A percentile compares a stretch with the other conserved stretches of the same genome.
These are phyloP conservation scores for Tachystola acroxantha DNA, from an alignment of 2,888 invertebrate genomes.

Conservation along the genomic window DNA sequence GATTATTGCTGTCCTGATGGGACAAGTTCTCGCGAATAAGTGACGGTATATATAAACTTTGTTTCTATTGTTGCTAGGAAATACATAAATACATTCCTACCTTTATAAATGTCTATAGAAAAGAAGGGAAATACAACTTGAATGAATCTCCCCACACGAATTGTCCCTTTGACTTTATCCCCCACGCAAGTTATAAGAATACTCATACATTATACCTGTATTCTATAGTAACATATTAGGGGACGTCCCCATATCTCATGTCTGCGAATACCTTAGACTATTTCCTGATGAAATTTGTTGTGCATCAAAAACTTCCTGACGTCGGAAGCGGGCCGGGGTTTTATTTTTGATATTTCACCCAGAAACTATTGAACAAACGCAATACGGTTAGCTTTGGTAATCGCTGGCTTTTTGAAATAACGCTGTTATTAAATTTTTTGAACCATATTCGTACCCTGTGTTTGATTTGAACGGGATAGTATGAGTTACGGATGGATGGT, in stretches of 20 bases:
- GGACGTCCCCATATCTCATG: conserved; percentile 14
- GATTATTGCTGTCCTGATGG: too few relatives aligned
- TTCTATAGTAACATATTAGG: conserved; percentile 3
- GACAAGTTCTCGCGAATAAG: too few relatives aligned
- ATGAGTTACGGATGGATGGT: background rate
- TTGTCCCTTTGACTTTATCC: background rate
- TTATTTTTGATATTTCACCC: conserved; percentile 35
- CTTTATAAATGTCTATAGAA: too few relatives aligned
- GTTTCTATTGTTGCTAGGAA: too few relatives aligned
- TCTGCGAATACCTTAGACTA: conserved; percentile 14
- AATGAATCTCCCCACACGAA: too few relatives aligned
- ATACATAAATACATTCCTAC: too few relatives aligned
- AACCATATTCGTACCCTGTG: background rate
- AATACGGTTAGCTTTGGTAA: conserved; percentile 5
- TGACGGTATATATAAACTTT: too few relatives aligned
- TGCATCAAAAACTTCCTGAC: conserved; percentile 44
- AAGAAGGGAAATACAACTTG: too few relatives aligned
- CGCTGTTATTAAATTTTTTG: conserved; percentile 5
- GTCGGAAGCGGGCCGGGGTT: conserved; percentile 9
- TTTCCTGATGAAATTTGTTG: conserved; percentile 41
- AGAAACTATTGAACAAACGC: conserved; percentile 37
- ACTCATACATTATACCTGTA: too few relatives aligned
- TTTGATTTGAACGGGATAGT: background rate
- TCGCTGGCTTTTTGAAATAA: conserved; percentile 7
- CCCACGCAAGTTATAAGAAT: too few relatives aligned